Percentiles rank a stretch among this genome's conserved stretches.
Conservation (phyloP, 2,888 invertebrate species). For the Mellilla xanthometata region DNA sequence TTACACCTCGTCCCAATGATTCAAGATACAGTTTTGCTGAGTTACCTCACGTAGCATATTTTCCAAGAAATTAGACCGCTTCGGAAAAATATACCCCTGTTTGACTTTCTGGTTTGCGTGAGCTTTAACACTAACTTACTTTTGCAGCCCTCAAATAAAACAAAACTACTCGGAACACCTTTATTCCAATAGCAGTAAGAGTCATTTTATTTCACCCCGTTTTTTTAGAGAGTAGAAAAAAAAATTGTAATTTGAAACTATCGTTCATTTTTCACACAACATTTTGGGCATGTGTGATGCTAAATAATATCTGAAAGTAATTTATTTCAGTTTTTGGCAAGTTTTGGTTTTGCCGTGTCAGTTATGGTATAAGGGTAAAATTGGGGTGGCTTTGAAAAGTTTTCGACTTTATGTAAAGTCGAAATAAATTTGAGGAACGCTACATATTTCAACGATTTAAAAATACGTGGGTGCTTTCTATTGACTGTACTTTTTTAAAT, state of each 20-base stretch:
- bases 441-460: too few relatives aligned
- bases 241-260: slow-evolving; percentile 35
- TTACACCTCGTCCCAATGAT: slow-evolving; percentile 49
- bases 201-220: not conserved
- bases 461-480: too few relatives aligned
- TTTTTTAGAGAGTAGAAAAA: slow-evolving; percentile 3
- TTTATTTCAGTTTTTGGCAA: slow-evolving; percentile 23
- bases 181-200: not conserved
- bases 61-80: slow-evolving; percentile 67
- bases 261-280: slow-evolving; percentile 55
- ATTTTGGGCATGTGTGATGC: slow-evolving; percentile 41
- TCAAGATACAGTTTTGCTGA: slow-evolving; percentile 66
- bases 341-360: slow-evolving; percentile 19
- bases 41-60: slow-evolving; percentile 68
- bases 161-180: not conserved
- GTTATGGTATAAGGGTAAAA: not conserved
- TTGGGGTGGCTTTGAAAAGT: not conserved
- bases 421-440: too few relatives aligned
- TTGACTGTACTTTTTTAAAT: too few relatives aligned
- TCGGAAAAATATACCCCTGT: slow-evolving; percentile 50
- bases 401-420: too few relatives aligned
- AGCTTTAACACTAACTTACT: slow-evolving; percentile 35
- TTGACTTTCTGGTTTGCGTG: slow-evolving; percentile 44
- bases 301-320: slow-evolving; percentile 38
- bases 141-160: not conserved